phyloP scores from a whole-genome alignment of 2,113 vertebrate species.

The Hyperopisus bebe region DNA sequence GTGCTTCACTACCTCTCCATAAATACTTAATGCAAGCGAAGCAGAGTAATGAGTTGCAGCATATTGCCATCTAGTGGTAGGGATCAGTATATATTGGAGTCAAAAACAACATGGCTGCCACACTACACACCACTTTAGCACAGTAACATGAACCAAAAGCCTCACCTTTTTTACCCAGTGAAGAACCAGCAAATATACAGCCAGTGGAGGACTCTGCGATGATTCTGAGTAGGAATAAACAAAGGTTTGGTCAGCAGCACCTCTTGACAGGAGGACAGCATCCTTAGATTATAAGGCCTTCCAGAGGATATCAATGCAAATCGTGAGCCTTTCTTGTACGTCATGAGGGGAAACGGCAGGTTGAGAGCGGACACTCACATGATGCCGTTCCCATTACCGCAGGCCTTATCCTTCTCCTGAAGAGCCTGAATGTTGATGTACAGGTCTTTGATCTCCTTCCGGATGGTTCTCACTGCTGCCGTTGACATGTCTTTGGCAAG shows the following conservation, averaged over 20 bases:
- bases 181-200: slow-evolving; percentile 87
- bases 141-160: background rate
- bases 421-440: slow-evolving; percentile 82
- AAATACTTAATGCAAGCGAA: background rate
- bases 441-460: slow-evolving; percentile 88
- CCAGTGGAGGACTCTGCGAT: slow-evolving; percentile 90
- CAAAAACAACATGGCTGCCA: background rate
- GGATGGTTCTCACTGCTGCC: slow-evolving; percentile 82
- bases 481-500: slow-evolving; percentile 87
- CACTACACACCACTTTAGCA: background rate
- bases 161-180: slow-evolving; percentile 92
- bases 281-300: background rate
- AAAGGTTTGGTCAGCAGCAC: background rate
- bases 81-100: background rate
- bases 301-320: background rate
- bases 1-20: background rate
- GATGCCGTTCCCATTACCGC: slow-evolving; percentile 85
- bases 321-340: background rate
- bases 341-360: background rate
- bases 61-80: slow-evolving; percentile 26
- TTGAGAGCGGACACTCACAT: slow-evolving; percentile 65
- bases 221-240: slow-evolving; percentile 51
- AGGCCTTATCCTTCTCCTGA: slow-evolving; percentile 79
- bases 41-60: background rate
- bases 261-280: background rate